These are phyloP conservation scores for Bicyclus anynana DNA, from an alignment of 1,140 invertebrate genomes.

Conservation along the genomic window DNA sequence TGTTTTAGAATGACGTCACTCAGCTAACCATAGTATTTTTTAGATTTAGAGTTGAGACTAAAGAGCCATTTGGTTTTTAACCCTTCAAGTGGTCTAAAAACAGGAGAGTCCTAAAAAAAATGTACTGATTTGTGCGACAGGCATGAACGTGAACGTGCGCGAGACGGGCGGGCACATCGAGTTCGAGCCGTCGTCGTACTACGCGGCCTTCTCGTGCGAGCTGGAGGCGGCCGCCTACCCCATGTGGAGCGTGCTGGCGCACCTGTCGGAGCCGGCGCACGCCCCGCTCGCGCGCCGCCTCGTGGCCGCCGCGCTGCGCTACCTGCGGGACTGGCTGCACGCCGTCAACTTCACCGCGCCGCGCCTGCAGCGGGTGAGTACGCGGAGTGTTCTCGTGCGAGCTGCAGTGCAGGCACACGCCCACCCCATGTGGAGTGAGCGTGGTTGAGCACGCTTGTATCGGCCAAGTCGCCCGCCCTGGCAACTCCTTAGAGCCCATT, in stretches of 20 bases:
- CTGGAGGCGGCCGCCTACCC: constrained; percentile 97
- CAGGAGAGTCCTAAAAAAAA: too few relatives aligned
- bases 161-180: constrained; percentile 95
- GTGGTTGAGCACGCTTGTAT: too few relatives aligned
- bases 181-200: constrained; percentile 97
- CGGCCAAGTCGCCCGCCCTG: too few relatives aligned
- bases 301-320: constrained; percentile 84
- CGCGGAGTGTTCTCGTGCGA: too few relatives aligned
- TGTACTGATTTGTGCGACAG: constrained; percentile 77
- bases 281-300: constrained; percentile 86
- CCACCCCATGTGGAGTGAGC: too few relatives aligned
- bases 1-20: too few relatives aligned
- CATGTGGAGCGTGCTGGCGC: constrained; percentile 96
- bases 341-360: constrained; percentile 86
- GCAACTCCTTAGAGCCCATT: too few relatives aligned
- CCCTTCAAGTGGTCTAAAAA: too few relatives aligned
- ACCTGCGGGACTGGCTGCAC: constrained; percentile 91
- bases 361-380: constrained; percentile 75
- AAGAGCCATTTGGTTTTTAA: too few relatives aligned
- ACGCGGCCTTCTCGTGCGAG: constrained; percentile 97
- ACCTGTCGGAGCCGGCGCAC: constrained; percentile 86
- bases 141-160: constrained; percentile 96
- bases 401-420: too few relatives aligned
- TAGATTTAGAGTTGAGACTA: too few relatives aligned
- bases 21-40: too few relatives aligned